Conservation (phyloP, 2,797 vertebrate species). For the Myripristis murdjan region DNA sequence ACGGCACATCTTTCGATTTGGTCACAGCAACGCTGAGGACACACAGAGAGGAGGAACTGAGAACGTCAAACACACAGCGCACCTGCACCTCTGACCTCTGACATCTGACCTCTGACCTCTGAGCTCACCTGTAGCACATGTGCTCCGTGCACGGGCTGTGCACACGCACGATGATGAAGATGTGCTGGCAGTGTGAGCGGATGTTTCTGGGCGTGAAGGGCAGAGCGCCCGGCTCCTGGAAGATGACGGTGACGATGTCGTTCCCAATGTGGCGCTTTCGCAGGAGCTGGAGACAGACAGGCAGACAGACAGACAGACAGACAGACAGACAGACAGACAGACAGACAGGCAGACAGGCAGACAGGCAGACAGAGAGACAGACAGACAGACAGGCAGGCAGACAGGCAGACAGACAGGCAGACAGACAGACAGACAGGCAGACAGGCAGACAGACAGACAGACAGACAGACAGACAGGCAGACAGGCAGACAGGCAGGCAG, state of each 20-base stretch:
- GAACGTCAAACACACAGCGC: not conserved
- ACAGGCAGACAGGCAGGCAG: no score
- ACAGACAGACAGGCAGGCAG: no score
- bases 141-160: conserved; percentile 90
- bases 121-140: conserved; percentile 86
- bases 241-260: conserved; percentile 92
- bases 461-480: no score
- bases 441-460: no score
- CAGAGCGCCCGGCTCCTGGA: conserved; percentile 91
- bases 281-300: no score
- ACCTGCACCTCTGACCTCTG: no score
- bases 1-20: conserved; percentile 90
- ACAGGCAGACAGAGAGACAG: no score
- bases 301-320: no score
- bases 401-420: no score
- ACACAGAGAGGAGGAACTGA: not conserved
- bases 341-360: no score
- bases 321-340: no score
- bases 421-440: no score
- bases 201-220: conserved; percentile 91
- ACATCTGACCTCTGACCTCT: not conserved
- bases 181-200: conserved; percentile 91
- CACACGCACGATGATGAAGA: conserved; percentile 90
- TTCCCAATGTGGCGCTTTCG: conserved; percentile 92
- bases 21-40: conserved; percentile 90